phyloP scores from a whole-genome alignment of 2,888 invertebrate species.

The Synergus umbraculus region DNA sequence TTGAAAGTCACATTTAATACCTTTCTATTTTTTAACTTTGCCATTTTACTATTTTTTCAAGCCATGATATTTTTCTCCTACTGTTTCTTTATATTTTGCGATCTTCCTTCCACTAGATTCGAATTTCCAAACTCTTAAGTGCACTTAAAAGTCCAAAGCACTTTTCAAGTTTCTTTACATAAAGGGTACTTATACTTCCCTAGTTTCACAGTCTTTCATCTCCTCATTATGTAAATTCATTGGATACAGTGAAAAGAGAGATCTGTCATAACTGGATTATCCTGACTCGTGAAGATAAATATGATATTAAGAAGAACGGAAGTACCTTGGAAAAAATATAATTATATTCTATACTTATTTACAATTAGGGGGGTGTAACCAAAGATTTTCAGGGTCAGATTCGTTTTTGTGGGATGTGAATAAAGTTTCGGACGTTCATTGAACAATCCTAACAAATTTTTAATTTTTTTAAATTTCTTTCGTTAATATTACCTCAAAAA shows the following conservation, averaged over 20 bases:
- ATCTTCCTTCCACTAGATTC: background rate
- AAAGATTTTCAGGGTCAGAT: no score
- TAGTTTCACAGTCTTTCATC: background rate
- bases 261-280: background rate
- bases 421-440: no score
- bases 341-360: no score
- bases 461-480: no score
- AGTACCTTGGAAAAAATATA: no score
- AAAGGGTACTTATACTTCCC: background rate
- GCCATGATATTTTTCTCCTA: background rate
- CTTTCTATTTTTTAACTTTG: background rate
- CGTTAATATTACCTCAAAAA: no score
- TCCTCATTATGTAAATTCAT: slow-evolving; percentile 5
- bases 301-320: background rate
- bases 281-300: background rate
- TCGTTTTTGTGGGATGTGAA: no score
- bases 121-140: background rate
- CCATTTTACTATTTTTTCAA: background rate
- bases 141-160: background rate
- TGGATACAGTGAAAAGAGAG: background rate
- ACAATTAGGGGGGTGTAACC: no score
- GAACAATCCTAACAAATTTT: no score
- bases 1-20: no score
- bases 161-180: slow-evolving; percentile 1
- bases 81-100: background rate